Conservation (phyloP, 1,140 invertebrate genomes). For the Drosophila murphyi region DNA sequence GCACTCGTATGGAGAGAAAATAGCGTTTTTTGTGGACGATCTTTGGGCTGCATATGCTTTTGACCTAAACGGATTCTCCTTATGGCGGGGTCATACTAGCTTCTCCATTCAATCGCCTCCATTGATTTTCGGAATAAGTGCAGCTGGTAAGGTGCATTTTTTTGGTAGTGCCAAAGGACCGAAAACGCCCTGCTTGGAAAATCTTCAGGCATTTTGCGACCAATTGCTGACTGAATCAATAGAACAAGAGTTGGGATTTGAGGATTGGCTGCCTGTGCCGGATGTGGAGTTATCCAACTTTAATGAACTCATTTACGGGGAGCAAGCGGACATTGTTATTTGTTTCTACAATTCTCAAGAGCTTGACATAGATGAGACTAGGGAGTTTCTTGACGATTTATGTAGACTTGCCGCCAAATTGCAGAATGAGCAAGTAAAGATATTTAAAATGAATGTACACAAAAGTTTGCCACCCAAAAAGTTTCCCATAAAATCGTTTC, state of each 20-base stretch:
- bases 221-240: conserved; percentile 18
- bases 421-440: conserved; percentile 32
- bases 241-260: background rate
- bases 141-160: conserved; percentile 35
- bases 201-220: conserved; percentile 34
- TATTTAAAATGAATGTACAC: conserved; percentile 42
- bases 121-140: conserved; percentile 49
- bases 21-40: conserved; percentile 52
- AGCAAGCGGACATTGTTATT: conserved; percentile 28
- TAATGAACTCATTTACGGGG: conserved; percentile 39
- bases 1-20: background rate
- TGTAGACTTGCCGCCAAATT: conserved; percentile 11
- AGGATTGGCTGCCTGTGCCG: background rate
- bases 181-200: background rate
- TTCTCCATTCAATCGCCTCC: conserved; percentile 18
- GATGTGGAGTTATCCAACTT: conserved; percentile 27
- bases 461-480: conserved; percentile 29
- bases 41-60: conserved; percentile 38
- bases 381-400: conserved; percentile 1
- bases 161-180: conserved; percentile 34
- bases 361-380: background rate
- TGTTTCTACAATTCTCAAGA: conserved; percentile 36
- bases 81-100: conserved; percentile 4
- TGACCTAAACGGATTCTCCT: conserved; percentile 5
- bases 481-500: conserved; percentile 21